Evolutionary conservation across 2,113 vertebrate genomes (phyloP), one percentile per base, ranked within the genome.

Genomic region (Ageneiosus marmoratus): DNA sequence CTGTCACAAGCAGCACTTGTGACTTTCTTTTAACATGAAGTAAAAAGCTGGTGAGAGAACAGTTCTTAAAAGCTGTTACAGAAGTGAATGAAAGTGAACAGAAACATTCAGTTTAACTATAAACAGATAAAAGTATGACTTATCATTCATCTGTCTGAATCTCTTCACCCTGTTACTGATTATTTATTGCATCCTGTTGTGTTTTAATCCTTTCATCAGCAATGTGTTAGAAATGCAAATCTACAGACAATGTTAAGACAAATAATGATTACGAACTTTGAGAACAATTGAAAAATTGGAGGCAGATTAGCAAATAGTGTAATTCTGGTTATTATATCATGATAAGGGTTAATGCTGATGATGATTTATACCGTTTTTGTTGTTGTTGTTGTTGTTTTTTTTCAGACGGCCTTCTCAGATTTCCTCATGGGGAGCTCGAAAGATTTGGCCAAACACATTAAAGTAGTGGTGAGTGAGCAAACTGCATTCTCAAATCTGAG

Each of bases 341-440:
- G 24, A 27, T 72, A 6, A 69, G 16, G 7, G 20, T 41, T 70
- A 44, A 50, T 16, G 12, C 24, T 48, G n/a, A 73, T 32, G 69
- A 5, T 7, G 6, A 34, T 3, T 74, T 51, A 22, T 50, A 4
- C 24, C 11, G n/a, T n/a, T n/a, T n/a, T n/a, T n/a, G n/a, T n/a
- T n/a, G n/a, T n/a, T n/a, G n/a, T n/a, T n/a, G n/a, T n/a, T n/a
- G n/a, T n/a, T n/a, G 3, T 27, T 46, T 22, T 75, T 75, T 67
- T 67, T 84, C 89, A 99, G 98, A 97, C 97, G 0, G 97, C 98
- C 3, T 99, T 99, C 90, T 99, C 98, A 0, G 98, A 99, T 89
- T 99, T 99, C 88, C 91, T 99, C 37, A 97, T 93, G 1, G 94
- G 98, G 81, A 98, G 96, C 86, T 99, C 97, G 75, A 98, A 96